Conservation (phyloP, 1,140 invertebrate species). For the Eciton burchellii region DNA sequence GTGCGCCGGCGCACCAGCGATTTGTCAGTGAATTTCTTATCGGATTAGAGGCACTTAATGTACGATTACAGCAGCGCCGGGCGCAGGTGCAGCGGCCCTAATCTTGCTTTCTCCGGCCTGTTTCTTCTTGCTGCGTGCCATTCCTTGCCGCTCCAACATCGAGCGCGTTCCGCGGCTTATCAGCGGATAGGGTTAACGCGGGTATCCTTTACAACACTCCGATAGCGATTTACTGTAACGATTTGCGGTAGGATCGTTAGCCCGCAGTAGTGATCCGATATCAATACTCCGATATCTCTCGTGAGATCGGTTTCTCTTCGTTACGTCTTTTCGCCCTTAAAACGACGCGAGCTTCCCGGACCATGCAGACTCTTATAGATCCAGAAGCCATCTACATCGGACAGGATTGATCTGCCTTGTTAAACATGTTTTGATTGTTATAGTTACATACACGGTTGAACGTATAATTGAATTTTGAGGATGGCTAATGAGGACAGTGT, state of each 20-base stretch:
- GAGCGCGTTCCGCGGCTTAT: constrained; percentile 60
- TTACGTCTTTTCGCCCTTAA: constrained; percentile 28
- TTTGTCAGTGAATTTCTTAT: constrained; percentile 80
- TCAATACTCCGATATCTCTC: too few relatives aligned
- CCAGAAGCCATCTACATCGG: too few relatives aligned
- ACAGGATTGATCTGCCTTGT: too few relatives aligned
- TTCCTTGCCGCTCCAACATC: constrained; percentile 57
- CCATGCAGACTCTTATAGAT: too few relatives aligned
- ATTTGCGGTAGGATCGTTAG: constrained; percentile 57
- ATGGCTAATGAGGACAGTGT: too few relatives aligned
- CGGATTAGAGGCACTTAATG: constrained; percentile 74
- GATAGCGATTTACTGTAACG: constrained; percentile 54
- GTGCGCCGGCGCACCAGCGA: constrained; percentile 67
- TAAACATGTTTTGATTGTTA: too few relatives aligned
- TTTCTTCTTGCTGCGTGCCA: constrained; percentile 63
- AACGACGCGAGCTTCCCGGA: too few relatives aligned
- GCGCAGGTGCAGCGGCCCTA: constrained; percentile 67
- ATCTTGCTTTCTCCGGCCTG: constrained; percentile 61
- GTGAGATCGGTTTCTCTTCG: constrained; percentile 26
- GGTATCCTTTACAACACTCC: constrained; percentile 46
- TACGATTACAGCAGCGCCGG: constrained; percentile 66
- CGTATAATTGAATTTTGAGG: too few relatives aligned
- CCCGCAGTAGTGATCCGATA: constrained; percentile 40
- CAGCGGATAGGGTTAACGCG: constrained; percentile 54
- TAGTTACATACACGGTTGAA: too few relatives aligned